phyloP scores from a whole-genome alignment of 2,113 vertebrate species.

The Labrus mixtus region DNA sequence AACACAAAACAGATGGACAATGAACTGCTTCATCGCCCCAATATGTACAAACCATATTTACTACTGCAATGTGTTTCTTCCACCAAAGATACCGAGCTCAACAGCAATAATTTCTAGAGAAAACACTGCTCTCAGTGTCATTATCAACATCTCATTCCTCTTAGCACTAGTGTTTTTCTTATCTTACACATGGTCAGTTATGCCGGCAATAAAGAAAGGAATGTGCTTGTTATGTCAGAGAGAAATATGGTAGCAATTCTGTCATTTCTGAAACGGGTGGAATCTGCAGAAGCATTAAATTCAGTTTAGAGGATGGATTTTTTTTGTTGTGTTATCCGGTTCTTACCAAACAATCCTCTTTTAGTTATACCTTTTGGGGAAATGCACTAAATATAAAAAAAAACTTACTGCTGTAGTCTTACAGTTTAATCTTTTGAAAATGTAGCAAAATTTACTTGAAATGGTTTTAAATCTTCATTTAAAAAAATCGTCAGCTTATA shows the following conservation, averaged over 20 bases:
- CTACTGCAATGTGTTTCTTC: slow-evolving; percentile 37
- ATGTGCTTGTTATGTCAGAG: not conserved
- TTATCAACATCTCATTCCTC: slow-evolving; percentile 1
- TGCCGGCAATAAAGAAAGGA: not conserved
- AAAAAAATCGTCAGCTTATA: no score
- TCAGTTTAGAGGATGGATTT: not conserved
- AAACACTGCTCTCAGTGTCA: not conserved
- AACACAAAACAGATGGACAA: slow-evolving; percentile 68
- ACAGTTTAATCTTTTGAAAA: no score
- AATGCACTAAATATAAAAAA: no score
- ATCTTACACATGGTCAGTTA: slow-evolving; percentile 1
- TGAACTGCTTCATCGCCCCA: slow-evolving; percentile 66
- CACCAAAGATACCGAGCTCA: slow-evolving; percentile 18
- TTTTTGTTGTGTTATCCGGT: not conserved
- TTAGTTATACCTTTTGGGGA: no score
- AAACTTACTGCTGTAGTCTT: no score
- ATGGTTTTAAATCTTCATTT: no score
- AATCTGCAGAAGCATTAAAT: not conserved
- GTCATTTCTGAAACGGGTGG: not conserved
- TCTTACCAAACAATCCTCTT: no score
- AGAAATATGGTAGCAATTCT: not conserved
- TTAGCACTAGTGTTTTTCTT: not conserved
- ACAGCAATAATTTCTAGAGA: slow-evolving; percentile 16
- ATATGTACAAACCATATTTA: slow-evolving; percentile 65
- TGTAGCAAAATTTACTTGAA: no score